Base-by-base conservation (phyloP, 2,888 invertebrate species). In the Hyppa rectilinea region DNA sequence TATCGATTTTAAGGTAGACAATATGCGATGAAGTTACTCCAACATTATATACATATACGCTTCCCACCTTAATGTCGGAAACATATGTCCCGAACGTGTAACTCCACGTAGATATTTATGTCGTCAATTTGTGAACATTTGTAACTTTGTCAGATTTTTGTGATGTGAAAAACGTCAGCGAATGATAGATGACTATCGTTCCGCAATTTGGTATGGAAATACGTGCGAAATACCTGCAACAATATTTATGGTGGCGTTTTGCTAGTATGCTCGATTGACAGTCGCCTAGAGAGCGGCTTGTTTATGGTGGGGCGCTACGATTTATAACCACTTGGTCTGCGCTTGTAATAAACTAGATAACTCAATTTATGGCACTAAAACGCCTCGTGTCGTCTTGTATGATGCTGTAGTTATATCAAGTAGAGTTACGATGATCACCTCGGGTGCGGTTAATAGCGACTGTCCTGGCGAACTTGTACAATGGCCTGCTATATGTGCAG, bases 271-370 rank as follows among this genome's bases (percentile, higher is more conserved):
- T 72, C 89, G 90, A 93, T 92, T 91, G 92, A 92, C 91, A 91
- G 89, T 87, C 89, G 87, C 88, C 92, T 82, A 78, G 92, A 90
- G 91, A 89, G 87, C 77, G 75, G 86, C 85, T 89, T 89, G 91
- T 91, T 90, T 90, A 91, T 88, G 86, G 87, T 85, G 75, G 80
- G 82, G 74, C 75, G 78, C 82, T 78, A 87, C 84, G 89, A 90
- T 91, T 92, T 92, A 92, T 89, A 88, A 86, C 88, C 88, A 87
- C 89, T 89, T 89, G 88, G 85, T 88, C 86, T 87, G 87, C 81
- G 88, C 87, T 88, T 88, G 91, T 92, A 92, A 92, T 92, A 92
- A 92, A 91, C 90, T 85, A 89, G 91, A 93, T 92, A 92, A 90
- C 92, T 92, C 89, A 89, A 90, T 92, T 91, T 91, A 92, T 90